Evolutionary conservation across 1,140 invertebrate species (phyloP), one percentile per base, ranked within the genome.

Genomic region (Drosophila miranda): DNA sequence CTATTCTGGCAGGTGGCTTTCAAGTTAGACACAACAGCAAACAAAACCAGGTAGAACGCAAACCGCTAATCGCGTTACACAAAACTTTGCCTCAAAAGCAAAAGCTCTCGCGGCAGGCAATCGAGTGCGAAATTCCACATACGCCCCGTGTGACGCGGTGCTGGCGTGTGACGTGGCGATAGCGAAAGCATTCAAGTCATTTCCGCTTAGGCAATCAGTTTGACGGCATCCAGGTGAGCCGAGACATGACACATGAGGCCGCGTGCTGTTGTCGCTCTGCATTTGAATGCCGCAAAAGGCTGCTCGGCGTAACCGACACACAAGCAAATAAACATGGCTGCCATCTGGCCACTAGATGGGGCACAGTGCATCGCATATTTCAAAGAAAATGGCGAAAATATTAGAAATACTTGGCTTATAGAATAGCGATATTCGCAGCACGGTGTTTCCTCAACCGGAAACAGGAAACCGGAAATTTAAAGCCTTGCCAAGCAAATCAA

Each of bases 21-120:
- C 45, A 14, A 41, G 63, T 69, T 66, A 76, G 80, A 79, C 80
- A 80, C 81, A 67, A 68, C 76, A 49, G 52, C 66, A 81, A 87
- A 75, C 82, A 86, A 68, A 38, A 72, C 60, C 55, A 43, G 23
- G 26, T 50, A 23, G 49, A 69, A 44, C 63, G 60, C 75, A 76
- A 87, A 87, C 83, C 82, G 83, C 82, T 87, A 87, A 87, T 87
- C 82, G 83, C 63, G 82, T 87, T 87, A 78, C 75, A 86, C 82
- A 64, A 86, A 86, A 86, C 78, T 86, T 86, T 78, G 16, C 38
- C 71, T 62, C 53, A 64, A 51, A 53, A 42, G 42, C 53, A 5
- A 9, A 23, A 9, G 38, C 50, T n/a, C 19, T 57, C 16, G 8
- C 19, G 45, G 49, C 55, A 58, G 67, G 75, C 80, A 83, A 83